Conservation (phyloP, 2,797 vertebrate species). For the Typhlichthys eigenmanni region DNA sequence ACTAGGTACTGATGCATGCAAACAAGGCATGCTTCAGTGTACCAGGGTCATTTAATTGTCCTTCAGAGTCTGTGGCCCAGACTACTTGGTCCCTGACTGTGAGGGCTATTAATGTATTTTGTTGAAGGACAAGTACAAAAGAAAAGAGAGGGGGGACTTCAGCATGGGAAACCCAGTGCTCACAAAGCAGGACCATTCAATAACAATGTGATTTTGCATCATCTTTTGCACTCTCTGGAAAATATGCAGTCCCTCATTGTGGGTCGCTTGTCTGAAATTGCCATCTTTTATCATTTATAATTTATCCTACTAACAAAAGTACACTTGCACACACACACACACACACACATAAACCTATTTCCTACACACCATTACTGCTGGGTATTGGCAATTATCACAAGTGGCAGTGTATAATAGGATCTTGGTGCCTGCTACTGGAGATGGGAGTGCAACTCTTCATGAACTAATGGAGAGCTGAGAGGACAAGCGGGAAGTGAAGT, state of each 20-base stretch:
- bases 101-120: slow-evolving; percentile 3
- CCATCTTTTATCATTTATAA: too few species aligned
- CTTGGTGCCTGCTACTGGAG: slow-evolving; percentile 31
- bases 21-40: slow-evolving; percentile 25
- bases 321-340: not conserved
- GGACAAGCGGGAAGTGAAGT: slow-evolving; percentile 36
- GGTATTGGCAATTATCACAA: slow-evolving; percentile 50
- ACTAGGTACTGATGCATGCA: not conserved
- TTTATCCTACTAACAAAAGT: not conserved
- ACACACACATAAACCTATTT: slow-evolving; percentile 6
- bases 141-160: too few species aligned
- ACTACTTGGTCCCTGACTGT: slow-evolving; percentile 7
- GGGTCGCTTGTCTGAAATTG: too few species aligned
- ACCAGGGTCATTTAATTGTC: slow-evolving; percentile 27
- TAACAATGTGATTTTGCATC: too few species aligned
- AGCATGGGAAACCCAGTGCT: too few species aligned
- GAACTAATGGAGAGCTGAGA: slow-evolving; percentile 49
- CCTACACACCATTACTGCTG: slow-evolving; percentile 18
- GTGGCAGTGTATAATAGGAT: slow-evolving; percentile 47
- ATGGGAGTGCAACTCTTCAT: slow-evolving; percentile 29
- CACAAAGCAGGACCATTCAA: too few species aligned
- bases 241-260: too few species aligned
- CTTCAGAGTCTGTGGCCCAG: slow-evolving; percentile 7
- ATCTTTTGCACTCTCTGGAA: too few species aligned
- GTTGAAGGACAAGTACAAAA: not conserved